Percentiles rank a stretch among this genome's conserved stretches.
Conservation (phyloP, 2,797 vertebrate species). For the Sebastes nivosus region DNA sequence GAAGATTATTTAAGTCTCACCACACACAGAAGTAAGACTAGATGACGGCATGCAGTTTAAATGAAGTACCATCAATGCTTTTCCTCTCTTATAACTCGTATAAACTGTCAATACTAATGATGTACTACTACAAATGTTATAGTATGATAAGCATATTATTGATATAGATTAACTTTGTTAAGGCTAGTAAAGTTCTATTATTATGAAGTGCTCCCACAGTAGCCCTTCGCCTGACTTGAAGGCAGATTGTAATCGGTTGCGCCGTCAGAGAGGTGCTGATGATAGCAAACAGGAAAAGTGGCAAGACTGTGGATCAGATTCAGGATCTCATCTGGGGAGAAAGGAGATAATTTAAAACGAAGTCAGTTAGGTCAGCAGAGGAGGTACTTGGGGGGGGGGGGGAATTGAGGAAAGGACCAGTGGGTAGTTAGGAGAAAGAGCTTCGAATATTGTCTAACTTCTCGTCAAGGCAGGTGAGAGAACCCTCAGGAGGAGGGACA, state of each 20-base stretch:
- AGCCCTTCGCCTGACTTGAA: slow-evolving; percentile 44
- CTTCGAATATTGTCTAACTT: slow-evolving; percentile 30
- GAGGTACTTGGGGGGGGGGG: slow-evolving; percentile 7
- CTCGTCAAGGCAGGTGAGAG: slow-evolving; percentile 25
- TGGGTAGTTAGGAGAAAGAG: slow-evolving; percentile 34
- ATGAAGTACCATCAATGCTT: neutral
- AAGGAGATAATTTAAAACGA: slow-evolving; percentile 62
- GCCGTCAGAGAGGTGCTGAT: slow-evolving; percentile 59
- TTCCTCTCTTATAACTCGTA: neutral
- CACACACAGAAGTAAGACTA: neutral
- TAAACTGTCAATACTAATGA: slow-evolving; percentile 1
- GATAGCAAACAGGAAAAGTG: slow-evolving; percentile 70
- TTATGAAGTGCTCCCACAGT: slow-evolving; percentile 43
- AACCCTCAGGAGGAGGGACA: slow-evolving; percentile 6
- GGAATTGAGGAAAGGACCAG: slow-evolving; percentile 34
- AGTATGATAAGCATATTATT: slow-evolving; percentile 29
- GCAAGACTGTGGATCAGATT: slow-evolving; percentile 63
- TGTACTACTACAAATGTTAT: slow-evolving; percentile 8
- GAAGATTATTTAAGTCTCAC: neutral
- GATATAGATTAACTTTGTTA: slow-evolving; percentile 51
- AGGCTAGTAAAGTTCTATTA: slow-evolving; percentile 53
- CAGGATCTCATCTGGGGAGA: slow-evolving; percentile 61
- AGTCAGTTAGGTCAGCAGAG: slow-evolving; percentile 56
- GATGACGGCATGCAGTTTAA: neutral
- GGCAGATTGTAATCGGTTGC: slow-evolving; percentile 62